phyloP scores from a whole-genome alignment of 2,888 invertebrate species.

The Spodoptera littoralis region DNA sequence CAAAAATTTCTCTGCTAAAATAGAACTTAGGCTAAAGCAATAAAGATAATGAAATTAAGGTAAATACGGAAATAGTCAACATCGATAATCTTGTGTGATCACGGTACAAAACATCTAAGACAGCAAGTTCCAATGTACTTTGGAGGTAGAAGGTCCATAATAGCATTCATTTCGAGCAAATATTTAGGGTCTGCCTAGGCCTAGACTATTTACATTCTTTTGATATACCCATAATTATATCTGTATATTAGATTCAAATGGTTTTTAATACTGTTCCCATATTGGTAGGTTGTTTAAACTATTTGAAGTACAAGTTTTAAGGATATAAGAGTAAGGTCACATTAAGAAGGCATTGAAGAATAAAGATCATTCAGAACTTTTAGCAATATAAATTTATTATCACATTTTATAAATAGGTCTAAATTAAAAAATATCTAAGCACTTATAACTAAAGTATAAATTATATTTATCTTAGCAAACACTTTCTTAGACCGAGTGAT shows the following conservation, averaged over 20 bases:
- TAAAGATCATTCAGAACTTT: slow-evolving; percentile 1
- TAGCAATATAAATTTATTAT: slow-evolving; percentile 85
- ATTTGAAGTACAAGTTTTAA: not conserved
- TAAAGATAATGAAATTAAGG: too few species aligned
- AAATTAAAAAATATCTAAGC: slow-evolving; percentile 76
- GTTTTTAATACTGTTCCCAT: not conserved
- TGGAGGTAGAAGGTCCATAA: slow-evolving; percentile 39
- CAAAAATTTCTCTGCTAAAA: too few species aligned
- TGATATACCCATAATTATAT: slow-evolving; percentile 17
- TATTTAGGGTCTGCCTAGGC: slow-evolving; percentile 42
- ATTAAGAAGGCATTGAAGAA: not conserved
- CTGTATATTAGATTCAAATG: slow-evolving; percentile 17
- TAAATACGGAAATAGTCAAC: too few species aligned
- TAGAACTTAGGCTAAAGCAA: too few species aligned
- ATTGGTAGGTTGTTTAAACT: too few species aligned
- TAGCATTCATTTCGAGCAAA: slow-evolving; percentile 35
- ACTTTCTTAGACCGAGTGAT: slow-evolving; percentile 60
- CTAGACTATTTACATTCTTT: slow-evolving; percentile 44
- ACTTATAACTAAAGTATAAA: slow-evolving; percentile 82
- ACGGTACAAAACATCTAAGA: not conserved
- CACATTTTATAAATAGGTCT: slow-evolving; percentile 87
- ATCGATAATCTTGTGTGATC: too few species aligned
- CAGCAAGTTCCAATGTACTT: slow-evolving; percentile 9
- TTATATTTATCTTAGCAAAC: slow-evolving; percentile 78
- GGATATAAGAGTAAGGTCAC: not conserved